A percentile compares a stretch with the other conserved stretches of the same genome.
These are phyloP conservation scores for Papilio machaon DNA, from an alignment of 1,140 invertebrate species.

Conservation along the genomic window DNA sequence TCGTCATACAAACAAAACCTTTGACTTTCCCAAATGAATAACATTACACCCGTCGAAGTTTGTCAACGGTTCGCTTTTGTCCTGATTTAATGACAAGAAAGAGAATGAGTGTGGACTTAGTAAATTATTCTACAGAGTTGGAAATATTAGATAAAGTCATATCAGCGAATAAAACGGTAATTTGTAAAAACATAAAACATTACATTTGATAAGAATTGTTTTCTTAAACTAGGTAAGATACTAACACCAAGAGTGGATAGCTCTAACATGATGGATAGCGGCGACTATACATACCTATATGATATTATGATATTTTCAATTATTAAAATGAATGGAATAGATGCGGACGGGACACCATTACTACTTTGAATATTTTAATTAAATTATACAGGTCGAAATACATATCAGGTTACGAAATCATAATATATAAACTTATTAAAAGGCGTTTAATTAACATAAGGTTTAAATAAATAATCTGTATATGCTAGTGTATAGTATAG, in stretches of 20 bases:
- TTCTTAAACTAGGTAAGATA: not conserved
- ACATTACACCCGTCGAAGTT: conserved; percentile 77
- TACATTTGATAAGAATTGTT: not conserved
- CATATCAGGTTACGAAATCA: too few relatives aligned
- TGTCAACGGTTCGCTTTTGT: conserved; percentile 69
- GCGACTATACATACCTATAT: too few relatives aligned
- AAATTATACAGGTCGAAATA: not conserved
- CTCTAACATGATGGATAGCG: too few relatives aligned
- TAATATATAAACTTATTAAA: not conserved
- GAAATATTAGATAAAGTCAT: not conserved
- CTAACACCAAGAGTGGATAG: too few relatives aligned
- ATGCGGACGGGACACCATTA: not conserved
- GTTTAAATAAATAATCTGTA: conserved; percentile 6
- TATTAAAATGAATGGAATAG: too few relatives aligned
- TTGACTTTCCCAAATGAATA: conserved; percentile 80
- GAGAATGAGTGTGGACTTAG: conserved; percentile 50
- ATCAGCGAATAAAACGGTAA: not conserved
- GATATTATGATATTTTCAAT: too few relatives aligned
- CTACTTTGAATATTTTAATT: not conserved
- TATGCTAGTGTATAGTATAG: too few relatives aligned
- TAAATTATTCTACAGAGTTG: conserved; percentile 42
- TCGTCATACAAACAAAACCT: conserved; percentile 74
- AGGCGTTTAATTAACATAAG: not conserved
- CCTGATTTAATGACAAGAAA: conserved; percentile 76
- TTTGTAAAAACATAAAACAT: not conserved